Evolutionary conservation across 2,888 invertebrate species (phyloP).

Genomic region (Synergus japonicus): DNA sequence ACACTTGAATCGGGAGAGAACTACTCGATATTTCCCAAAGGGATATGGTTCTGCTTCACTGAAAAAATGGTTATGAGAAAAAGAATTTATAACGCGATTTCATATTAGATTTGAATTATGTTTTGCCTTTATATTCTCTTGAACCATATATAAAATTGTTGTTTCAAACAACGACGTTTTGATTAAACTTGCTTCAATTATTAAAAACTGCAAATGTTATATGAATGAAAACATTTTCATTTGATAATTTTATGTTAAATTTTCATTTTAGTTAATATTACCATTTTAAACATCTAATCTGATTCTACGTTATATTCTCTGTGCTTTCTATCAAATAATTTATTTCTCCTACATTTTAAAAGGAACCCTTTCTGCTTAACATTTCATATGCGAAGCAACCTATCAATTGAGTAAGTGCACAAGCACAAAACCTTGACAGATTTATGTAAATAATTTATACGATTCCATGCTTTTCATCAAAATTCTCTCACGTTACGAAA

Average conservation of each 20-base stretch:
- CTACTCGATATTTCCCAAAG: conserved; percentile 22
- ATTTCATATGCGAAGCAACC: not conserved
- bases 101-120: conserved; percentile 1
- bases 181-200: not conserved
- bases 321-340: not conserved
- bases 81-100: conserved; percentile 16
- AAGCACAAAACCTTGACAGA: not conserved
- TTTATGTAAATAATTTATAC: not conserved
- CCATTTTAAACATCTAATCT: no score
- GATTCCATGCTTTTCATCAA: not conserved
- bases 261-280: no score
- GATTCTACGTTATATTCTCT: no score
- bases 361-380: not conserved
- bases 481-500: not conserved
- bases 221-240: no score
- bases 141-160: not conserved
- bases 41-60: not conserved
- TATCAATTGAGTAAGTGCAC: not conserved
- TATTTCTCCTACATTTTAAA: not conserved
- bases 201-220: not conserved
- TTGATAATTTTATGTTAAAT: not conserved
- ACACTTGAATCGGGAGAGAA: conserved; percentile 19
- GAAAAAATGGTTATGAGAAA: conserved; percentile 21
- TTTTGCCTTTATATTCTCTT: not conserved
- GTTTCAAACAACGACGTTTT: not conserved